phyloP scores from a whole-genome alignment of 2,888 invertebrate species.

The Pasiphila rectangulata region DNA sequence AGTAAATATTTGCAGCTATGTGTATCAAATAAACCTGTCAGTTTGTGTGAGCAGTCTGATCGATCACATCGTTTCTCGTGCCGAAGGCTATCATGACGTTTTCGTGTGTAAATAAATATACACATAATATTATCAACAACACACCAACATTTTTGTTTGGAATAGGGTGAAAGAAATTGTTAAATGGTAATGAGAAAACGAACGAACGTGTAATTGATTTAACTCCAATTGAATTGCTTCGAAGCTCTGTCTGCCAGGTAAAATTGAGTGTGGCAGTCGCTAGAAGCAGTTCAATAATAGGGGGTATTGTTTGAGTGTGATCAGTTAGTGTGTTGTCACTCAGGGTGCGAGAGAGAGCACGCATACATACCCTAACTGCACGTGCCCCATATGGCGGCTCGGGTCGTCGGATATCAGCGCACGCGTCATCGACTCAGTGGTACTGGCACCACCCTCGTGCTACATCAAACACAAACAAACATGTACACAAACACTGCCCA shows the following conservation, averaged over 20 bases:
- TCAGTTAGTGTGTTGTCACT: constrained; percentile 45
- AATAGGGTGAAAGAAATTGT: constrained; percentile 9
- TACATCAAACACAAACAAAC: constrained; percentile 84
- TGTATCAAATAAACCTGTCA: constrained; percentile 63
- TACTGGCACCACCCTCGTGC: constrained; percentile 95
- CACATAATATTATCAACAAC: constrained; percentile 16
- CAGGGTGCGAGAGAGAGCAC: constrained; percentile 54
- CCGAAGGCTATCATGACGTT: constrained; percentile 33
- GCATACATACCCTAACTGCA: constrained; percentile 96
- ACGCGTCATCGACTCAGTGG: constrained; percentile 97
- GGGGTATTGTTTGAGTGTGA: constrained; percentile 34
- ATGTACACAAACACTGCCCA: constrained; percentile 72
- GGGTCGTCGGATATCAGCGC: constrained; percentile 96
- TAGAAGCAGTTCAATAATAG: constrained; percentile 23
- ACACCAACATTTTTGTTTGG: constrained; percentile 9
- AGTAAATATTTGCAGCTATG: constrained; percentile 47
- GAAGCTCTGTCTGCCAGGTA: constrained; percentile 1
- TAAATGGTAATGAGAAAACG: constrained; percentile 32
- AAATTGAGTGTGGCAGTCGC: not conserved
- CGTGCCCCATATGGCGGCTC: constrained; percentile 93
- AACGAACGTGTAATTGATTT: constrained; percentile 32
- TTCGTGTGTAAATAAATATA: constrained; percentile 16
- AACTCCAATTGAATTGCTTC: constrained; percentile 36
- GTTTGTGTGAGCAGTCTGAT: constrained; percentile 61
- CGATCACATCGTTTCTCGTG: constrained; percentile 54